Evolutionary conservation across 1,140 invertebrate species (phyloP).

Genomic region (Lucilia cuprina): DNA sequence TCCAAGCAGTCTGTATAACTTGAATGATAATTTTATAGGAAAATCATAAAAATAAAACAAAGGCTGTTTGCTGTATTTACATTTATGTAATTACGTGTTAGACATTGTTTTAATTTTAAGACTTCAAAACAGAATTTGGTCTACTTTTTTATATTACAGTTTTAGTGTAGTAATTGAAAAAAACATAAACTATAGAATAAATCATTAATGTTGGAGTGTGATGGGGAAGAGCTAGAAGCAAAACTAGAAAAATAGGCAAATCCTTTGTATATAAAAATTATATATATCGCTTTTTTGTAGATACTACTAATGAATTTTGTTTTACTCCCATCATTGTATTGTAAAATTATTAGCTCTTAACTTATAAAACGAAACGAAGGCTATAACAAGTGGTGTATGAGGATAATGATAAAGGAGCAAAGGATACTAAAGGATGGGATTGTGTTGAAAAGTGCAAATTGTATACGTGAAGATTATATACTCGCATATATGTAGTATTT

Average conservation of each 20-base stretch:
- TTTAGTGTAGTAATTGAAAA: background rate
- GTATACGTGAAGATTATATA: background rate
- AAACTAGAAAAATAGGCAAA: background rate
- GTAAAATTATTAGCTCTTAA: background rate
- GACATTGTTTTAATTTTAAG: too few species aligned
- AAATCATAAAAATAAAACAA: background rate
- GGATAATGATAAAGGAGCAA: background rate
- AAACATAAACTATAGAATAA: background rate
- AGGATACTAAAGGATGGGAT: background rate
- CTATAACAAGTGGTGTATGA: background rate
- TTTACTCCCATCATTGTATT: background rate
- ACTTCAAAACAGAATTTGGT: background rate
- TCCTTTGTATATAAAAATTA: background rate
- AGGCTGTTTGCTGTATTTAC: background rate
- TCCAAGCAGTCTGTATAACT: too few species aligned
- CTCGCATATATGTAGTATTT: conserved; percentile 10
- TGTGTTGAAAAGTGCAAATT: background rate
- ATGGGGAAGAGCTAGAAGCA: background rate
- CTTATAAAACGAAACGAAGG: background rate
- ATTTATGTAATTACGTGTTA: background rate
- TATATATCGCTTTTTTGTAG: background rate
- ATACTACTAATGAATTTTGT: background rate
- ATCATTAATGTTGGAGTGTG: background rate
- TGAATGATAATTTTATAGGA: too few species aligned
- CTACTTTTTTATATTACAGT: background rate